phyloP scores from a whole-genome alignment of 1,140 invertebrate species.

The Zophobas atratus region DNA sequence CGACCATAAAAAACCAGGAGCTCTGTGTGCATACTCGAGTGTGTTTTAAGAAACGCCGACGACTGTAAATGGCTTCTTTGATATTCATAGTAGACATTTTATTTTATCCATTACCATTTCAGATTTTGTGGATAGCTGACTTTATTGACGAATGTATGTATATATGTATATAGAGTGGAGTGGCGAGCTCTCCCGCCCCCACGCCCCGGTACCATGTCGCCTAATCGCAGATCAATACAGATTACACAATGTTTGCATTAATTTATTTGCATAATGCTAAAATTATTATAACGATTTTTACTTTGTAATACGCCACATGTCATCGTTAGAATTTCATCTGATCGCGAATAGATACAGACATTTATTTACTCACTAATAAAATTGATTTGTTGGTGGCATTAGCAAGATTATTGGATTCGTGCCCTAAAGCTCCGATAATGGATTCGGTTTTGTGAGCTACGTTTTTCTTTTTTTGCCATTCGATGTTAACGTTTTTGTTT shows the following conservation, averaged over 20 bases:
- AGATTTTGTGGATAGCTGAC: conserved; percentile 17
- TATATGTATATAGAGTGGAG: not conserved
- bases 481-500: not conserved
- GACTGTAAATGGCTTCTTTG: conserved; percentile 18
- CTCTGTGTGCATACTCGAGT: conserved; percentile 1
- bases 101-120: conserved; percentile 26
- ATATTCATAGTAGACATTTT: conserved; percentile 12
- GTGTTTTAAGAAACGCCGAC: not conserved
- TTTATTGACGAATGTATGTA: conserved; percentile 13
- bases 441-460: not conserved
- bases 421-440: not conserved
- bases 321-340: conserved; percentile 17
- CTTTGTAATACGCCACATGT: conserved; percentile 22
- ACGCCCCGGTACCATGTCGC: not conserved
- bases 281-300: conserved; percentile 35
- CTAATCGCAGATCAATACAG: conserved; percentile 34
- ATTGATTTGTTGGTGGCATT: not conserved
- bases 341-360: conserved; percentile 8
- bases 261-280: conserved; percentile 37
- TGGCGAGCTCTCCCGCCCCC: not conserved
- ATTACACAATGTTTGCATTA: conserved; percentile 38
- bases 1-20: conserved; percentile 10
- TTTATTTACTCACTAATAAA: conserved; percentile 31
- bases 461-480: not conserved
- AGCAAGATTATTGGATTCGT: not conserved